phyloP scores from a whole-genome alignment of 2,888 invertebrate species.

The Cataglyphis rosenhaueri region DNA sequence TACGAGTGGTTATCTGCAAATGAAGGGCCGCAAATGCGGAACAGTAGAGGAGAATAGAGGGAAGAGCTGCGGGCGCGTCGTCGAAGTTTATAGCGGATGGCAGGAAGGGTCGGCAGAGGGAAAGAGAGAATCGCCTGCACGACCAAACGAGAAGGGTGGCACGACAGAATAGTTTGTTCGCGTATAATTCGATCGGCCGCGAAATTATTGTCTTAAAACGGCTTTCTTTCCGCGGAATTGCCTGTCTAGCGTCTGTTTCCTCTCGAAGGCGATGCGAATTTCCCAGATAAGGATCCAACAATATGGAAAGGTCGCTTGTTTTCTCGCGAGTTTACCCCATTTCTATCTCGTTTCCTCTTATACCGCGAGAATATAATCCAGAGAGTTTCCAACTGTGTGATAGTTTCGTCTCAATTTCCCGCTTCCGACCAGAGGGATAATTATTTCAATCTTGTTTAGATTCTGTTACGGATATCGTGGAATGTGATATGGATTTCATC shows the following conservation, averaged over 20 bases:
- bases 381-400: background rate
- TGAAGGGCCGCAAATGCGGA: slow-evolving; percentile 79
- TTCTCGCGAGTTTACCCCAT: background rate
- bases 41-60: slow-evolving; percentile 66
- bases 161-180: slow-evolving; percentile 65
- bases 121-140: slow-evolving; percentile 16
- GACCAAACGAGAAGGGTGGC: slow-evolving; percentile 10
- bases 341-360: background rate
- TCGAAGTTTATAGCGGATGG: slow-evolving; percentile 61
- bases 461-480: background rate
- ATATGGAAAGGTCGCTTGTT: slow-evolving; percentile 33
- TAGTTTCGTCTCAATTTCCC: background rate
- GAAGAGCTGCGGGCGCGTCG: slow-evolving; percentile 61
- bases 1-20: slow-evolving; percentile 80
- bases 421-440: slow-evolving; percentile 13
- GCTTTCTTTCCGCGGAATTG: slow-evolving; percentile 56
- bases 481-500: slow-evolving; percentile 11
- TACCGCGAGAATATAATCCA: background rate
- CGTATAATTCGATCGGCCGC: slow-evolving; percentile 69
- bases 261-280: slow-evolving; percentile 11
- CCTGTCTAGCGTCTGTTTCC: slow-evolving; percentile 34
- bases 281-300: slow-evolving; percentile 58
- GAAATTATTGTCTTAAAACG: slow-evolving; percentile 66
- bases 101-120: slow-evolving; percentile 15
- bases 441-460: slow-evolving; percentile 41